phyloP scores from a whole-genome alignment of 2,888 invertebrate species.

The Psylliodes chrysocephalus region DNA sequence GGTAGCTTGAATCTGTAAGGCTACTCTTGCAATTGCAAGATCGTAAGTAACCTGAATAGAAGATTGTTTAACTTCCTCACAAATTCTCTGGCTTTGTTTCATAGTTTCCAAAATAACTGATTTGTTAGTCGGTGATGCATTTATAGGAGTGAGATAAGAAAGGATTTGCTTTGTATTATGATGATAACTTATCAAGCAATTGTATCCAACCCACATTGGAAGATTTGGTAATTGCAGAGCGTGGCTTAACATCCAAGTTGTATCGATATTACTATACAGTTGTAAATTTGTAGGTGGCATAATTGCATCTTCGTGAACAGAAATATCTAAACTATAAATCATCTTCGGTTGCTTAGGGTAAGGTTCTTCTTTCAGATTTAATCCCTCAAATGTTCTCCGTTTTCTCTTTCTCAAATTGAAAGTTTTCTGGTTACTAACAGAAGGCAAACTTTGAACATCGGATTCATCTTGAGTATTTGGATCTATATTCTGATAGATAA shows the following conservation, averaged over 20 bases:
- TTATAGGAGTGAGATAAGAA: slow-evolving; percentile 45
- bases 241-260: slow-evolving; percentile 1
- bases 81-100: slow-evolving; percentile 43
- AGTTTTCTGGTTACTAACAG: neutral
- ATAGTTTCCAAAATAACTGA: slow-evolving; percentile 45
- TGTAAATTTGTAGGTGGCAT: neutral
- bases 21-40: slow-evolving; percentile 51
- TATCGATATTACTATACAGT: slow-evolving; percentile 6
- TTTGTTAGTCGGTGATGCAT: slow-evolving; percentile 50
- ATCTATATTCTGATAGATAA: slow-evolving; percentile 36
- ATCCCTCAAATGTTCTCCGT: slow-evolving; percentile 47
- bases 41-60: slow-evolving; percentile 48
- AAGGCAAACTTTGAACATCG: slow-evolving; percentile 3
- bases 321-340: slow-evolving; percentile 20
- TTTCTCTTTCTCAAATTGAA: slow-evolving; percentile 35
- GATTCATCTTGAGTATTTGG: slow-evolving; percentile 31
- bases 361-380: slow-evolving; percentile 37
- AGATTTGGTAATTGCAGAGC: slow-evolving; percentile 1
- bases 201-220: slow-evolving; percentile 14
- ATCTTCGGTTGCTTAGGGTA: slow-evolving; percentile 46
- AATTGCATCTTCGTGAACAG: neutral
- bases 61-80: slow-evolving; percentile 32
- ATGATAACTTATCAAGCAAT: slow-evolving; percentile 4
- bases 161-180: slow-evolving; percentile 5
- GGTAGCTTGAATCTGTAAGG: slow-evolving; percentile 43